Evolutionary conservation across 2,113 vertebrate genomes (phyloP), one percentile per base, ranked within the genome.

Genomic region (Collichthys lucidus): DNA sequence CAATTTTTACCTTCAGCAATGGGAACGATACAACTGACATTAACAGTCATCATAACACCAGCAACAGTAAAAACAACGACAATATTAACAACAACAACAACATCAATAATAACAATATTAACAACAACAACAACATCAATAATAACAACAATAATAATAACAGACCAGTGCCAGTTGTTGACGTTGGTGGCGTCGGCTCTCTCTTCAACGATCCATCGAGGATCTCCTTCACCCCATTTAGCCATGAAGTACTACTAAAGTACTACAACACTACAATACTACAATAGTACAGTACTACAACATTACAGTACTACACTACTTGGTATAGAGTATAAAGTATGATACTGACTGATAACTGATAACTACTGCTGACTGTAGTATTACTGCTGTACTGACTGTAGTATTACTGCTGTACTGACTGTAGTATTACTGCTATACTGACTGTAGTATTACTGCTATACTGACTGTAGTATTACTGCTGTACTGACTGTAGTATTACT

Each of bases 101-200:
- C 1, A 10, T 19, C 4, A 56, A 24, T 0, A 24, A 56, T 2
- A 56, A 31, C 26, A 26, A 26, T 26, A 26, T 2, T 26, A 26
- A 26, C 31, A 35, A 35, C 6, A 35, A 1, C 7, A 35, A 35
- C 31, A 35, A 35, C 3, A 35, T 7, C 6, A 35, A 35, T 26
- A 26, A 26, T 26, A 3, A 26, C 26, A 26, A 26, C 26, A 26
- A 22, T 1, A 55, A 57, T 3, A 57, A 22, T 1, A 49, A 56
- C 84, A 56, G 56, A 98, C 98, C 97, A 98, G 92, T 99, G 97
- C 97, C 97, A 98, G 95, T 98, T 99, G 93, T 99, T 99, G 86
- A 98, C 97, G 89, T 98, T 98, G 62, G 98, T 99, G 40, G 96
- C 98, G 83, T 99, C 97, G 1, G 96, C 96, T 90, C 98, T 91